Base-by-base conservation (phyloP, 1,140 invertebrate species). In the Branchinecta lindahli region DNA sequence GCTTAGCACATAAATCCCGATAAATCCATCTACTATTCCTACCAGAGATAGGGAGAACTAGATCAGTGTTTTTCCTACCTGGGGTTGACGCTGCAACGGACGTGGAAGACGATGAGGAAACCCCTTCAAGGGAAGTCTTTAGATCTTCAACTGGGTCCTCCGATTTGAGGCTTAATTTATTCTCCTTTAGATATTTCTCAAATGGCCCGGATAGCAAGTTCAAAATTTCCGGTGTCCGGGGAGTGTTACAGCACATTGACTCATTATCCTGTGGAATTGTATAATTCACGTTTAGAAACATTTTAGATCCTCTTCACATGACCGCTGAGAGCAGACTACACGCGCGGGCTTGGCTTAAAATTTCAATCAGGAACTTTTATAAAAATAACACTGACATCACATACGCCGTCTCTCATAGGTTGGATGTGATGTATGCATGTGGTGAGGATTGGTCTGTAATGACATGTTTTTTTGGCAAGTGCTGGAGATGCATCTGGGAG, bases 211-310 rank as follows among this genome's bases (percentile, higher is more conserved):
- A 68, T 12, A 72, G 65, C 47, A 72, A 45, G 44, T 72, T 72
- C 15, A 72, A 69, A 47, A 72, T 72, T 46, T 72, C 71, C 68
- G 71, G 71, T 33, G 71, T 72, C 10, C 71, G 52, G 8, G 71
- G 71, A 12, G 71, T 72, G 0, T 47, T 69, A 47, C 71, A 72
- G 12, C 52, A 45, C 18, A 20, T 15, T 61, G 12, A 12, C 4
- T 61, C 18, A 20, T 20, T 20, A 61, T 61, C 52, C 18, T 61
- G 52, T 15, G 52, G 52, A 4, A 61, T 15, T 15, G 52, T 61
- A 6, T 61, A 61, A 61, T 61, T 61, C 52, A 61, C 52, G 18
- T 61, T 61, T 15, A 61, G 52, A 20, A 61, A 61, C 52, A 61
- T 61, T 15, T 3, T 61, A 20, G 52, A 6, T 61, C 52, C 52